Evolutionary conservation across 2,888 invertebrate species (phyloP), one percentile per base, ranked within the genome.

Genomic region (Holacanthella duospinosa): DNA sequence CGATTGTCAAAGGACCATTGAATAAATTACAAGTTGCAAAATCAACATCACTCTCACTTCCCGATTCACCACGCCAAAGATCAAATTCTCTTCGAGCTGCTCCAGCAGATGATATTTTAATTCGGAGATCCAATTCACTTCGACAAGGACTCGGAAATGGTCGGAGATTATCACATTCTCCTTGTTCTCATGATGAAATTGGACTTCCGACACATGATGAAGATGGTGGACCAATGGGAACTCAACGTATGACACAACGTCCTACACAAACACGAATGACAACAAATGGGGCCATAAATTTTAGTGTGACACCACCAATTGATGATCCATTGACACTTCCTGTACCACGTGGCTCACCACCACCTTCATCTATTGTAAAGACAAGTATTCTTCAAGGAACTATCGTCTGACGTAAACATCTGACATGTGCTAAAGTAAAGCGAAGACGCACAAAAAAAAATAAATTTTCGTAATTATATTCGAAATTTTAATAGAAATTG

Each of bases 81-180:
- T 90, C 91, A 64, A 91, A 91, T 78, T 91, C 91, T 55, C 82
- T 92, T 67, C 83, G 91, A 72, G 88, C 92, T 6, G 62, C 63
- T 29, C 70, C 69, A 29, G 63, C 59, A 2, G 92, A 90, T 75
- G 92, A 92, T 75, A 88, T 89, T 71, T 79, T 90, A 48, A 79
- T 91, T 66, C 81, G 90, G 62, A 83, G 91, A 64, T 90, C 90
- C 56, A 91, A 89, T 75, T 91, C 90, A 6, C 79, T 91, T 66
- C 82, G 91, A 21, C 90, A 91, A 77, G 91, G 91, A 2, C 79
- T 91, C 60, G 83, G 85, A 64, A 76, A 74, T 60, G 67, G 71
- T 21, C 43, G 62, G 36, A n/a, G 65, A 19, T 57, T 62, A 24
- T 48, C 48, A 48, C 48, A 48, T 21, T 48, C 48, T 21, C 48